phyloP scores from a whole-genome alignment of 2,888 invertebrate species.

The Elysia crispata region DNA sequence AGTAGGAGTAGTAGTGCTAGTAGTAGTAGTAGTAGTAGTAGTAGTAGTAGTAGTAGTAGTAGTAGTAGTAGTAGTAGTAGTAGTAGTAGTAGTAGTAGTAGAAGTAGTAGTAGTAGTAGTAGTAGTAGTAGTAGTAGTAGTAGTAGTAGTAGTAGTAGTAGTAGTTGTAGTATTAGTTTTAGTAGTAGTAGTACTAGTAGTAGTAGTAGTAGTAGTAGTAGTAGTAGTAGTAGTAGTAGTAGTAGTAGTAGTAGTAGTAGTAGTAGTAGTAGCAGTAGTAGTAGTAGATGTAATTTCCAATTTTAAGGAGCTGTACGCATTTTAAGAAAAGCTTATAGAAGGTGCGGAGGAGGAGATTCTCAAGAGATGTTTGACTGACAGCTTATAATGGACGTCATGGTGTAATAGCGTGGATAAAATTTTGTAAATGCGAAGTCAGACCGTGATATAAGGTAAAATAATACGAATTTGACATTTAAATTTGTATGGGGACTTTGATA shows the following conservation, averaged over 20 bases:
- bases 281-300: constrained; percentile 22
- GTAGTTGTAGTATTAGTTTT: too few relatives aligned
- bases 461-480: too few relatives aligned
- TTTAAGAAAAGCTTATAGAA: too few relatives aligned
- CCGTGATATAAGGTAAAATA: too few relatives aligned
- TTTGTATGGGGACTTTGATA: too few relatives aligned
- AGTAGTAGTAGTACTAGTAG: too few relatives aligned
- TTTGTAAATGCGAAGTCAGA: too few relatives aligned
- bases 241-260: constrained; percentile 24
- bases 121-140: constrained; percentile 39
- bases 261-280: constrained; percentile 33
- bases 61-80: constrained; percentile 36
- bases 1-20: constrained; percentile 29
- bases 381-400: too few relatives aligned
- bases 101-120: constrained; percentile 26
- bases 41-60: constrained; percentile 30
- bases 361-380: too few relatives aligned
- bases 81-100: constrained; percentile 31
- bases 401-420: too few relatives aligned
- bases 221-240: constrained; percentile 31
- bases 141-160: constrained; percentile 34
- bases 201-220: constrained; percentile 38
- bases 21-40: constrained; percentile 30
- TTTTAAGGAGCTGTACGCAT: too few relatives aligned
- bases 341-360: too few relatives aligned